Percentiles rank a stretch among this genome's conserved stretches.
These are phyloP conservation scores for Drosophila nr. perissopoda DNA, from an alignment of 2,888 invertebrate species.

Conservation along the genomic window DNA sequence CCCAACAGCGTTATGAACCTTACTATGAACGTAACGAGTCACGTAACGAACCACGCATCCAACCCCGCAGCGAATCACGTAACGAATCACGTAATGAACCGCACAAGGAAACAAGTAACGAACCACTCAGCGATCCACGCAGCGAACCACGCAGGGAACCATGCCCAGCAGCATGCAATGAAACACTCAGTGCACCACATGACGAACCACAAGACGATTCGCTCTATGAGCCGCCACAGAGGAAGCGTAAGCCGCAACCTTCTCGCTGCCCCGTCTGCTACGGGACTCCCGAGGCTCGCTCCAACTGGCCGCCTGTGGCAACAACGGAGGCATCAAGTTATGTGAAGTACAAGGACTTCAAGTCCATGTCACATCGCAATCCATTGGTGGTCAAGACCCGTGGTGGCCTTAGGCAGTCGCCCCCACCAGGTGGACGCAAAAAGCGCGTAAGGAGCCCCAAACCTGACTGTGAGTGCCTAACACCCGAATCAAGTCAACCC, in stretches of 20 bases:
- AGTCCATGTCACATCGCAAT: not conserved
- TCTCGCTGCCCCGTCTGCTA: not conserved
- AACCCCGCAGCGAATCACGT: not conserved
- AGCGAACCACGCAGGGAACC: not conserved
- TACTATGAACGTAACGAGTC: not conserved
- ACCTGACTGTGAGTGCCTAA: not conserved
- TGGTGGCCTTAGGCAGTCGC: not conserved
- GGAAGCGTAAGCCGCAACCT: not conserved
- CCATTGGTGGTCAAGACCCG: conserved; percentile 16
- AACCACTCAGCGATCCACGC: not conserved
- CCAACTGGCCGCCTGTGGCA: not conserved
- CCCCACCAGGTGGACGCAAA: not conserved
- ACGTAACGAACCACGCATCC: not conserved
- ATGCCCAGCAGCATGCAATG: not conserved
- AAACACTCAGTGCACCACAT: not conserved
- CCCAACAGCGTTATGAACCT: not conserved
- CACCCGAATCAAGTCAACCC: not conserved
- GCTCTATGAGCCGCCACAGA: not conserved
- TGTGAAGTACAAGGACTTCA: conserved; percentile 18
- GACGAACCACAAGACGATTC: not conserved
- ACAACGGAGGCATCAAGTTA: conserved; percentile 25
- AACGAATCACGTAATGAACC: not conserved
- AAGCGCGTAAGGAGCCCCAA: not conserved
- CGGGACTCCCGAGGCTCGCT: not conserved
- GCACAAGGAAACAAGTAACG: not conserved